Evolutionary conservation across 2,797 vertebrate species (phyloP).

Genomic region (Erethizon dorsatum): DNA sequence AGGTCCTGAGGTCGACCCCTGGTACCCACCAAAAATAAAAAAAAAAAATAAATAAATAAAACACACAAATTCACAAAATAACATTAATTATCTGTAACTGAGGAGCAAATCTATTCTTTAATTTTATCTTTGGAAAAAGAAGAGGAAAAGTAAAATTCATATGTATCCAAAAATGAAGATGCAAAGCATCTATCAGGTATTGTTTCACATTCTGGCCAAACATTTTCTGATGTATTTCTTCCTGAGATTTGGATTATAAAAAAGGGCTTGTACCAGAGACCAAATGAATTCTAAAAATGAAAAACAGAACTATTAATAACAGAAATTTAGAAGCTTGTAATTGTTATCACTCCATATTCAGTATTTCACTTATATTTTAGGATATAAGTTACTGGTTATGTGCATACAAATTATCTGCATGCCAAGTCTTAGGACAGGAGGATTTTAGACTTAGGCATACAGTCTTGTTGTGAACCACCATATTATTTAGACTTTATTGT

Average conservation of each 20-base stretch:
- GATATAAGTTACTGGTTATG: neutral
- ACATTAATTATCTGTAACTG: neutral
- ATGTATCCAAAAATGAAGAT: neutral
- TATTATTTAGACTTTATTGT: neutral
- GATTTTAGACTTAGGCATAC: neutral
- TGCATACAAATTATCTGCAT: neutral
- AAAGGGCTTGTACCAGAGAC: neutral
- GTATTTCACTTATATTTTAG: constrained; percentile 46
- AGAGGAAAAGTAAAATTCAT: constrained; percentile 5
- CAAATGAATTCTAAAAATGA: constrained; percentile 4
- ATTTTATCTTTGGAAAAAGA: constrained; percentile 17
- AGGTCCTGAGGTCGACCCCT: no score
- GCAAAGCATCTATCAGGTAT: neutral
- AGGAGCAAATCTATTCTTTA: neutral
- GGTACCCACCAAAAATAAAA: no score
- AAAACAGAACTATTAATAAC: neutral
- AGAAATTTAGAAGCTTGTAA: neutral
- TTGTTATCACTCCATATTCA: constrained; percentile 12
- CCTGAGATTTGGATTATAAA: neutral
- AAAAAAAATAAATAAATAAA: neutral
- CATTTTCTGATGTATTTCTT: neutral
- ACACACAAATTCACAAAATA: neutral
- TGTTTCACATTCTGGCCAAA: neutral
- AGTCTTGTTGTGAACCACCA: neutral
- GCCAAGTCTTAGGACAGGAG: neutral